Evolutionary conservation across 2,797 vertebrate genomes (phyloP), one percentile per base, ranked within the genome.

Genomic region (Rhynchotus rufescens): DNA sequence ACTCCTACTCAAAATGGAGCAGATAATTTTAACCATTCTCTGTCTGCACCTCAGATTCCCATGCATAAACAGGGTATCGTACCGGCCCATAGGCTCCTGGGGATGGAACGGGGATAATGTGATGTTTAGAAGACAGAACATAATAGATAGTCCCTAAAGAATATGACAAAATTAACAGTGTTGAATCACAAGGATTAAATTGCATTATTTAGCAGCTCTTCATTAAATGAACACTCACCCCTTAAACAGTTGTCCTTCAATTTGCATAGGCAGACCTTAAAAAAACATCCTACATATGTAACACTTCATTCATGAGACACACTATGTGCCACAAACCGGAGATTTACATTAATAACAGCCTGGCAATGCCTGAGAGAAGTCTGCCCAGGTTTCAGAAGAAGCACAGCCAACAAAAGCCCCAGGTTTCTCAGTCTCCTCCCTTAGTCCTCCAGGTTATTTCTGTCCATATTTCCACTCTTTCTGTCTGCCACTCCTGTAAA

Each of bases 391-490:
- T 86, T 82, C 25, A 80, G 54, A 79, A 86, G 36, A 1, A 65
- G 45, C 61, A 82, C 10, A 66, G 79, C 81, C 82, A 94, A 76
- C 67, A 67, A 69, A 86, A 49, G 94, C 32, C 36, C 21, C 42
- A 71, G 60, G 51, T 54, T 91, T 51, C 69, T 85, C 79, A 32
- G 77, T 25, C 85, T 90, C 57, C n/a, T 74, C 0, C 40, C 0
- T 80, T 89, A 85, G 62, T 80, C 44, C 84, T 94, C 56, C 71
- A 88, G 82, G 87, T 71, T 87, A 84, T 87, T 94, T 89, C 56
- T 83, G 71, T 65, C 71, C 60, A 45, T 11, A 51, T 72, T 89
- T 62, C 68, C 82, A 13, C 22, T 68, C 66, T 90, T 51, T 32
- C 42, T 84, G 69, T 77, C 82, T 94, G 89, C 71, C 74, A 92